Conservation (phyloP, 2,797 vertebrate genomes). For the Liasis olivaceus region DNA sequence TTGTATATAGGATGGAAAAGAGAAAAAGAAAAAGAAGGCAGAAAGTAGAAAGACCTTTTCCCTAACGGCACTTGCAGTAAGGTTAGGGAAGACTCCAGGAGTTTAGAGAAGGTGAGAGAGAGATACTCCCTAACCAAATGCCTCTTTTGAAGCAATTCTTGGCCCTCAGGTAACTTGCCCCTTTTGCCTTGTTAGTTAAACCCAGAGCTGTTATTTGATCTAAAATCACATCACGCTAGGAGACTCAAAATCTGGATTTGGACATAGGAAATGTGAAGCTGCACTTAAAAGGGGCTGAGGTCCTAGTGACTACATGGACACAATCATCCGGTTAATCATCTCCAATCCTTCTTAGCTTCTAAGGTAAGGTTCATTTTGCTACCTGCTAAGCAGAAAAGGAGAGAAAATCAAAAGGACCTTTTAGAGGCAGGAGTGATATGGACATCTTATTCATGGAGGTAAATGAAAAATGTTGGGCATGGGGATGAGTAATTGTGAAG, state of each 20-base stretch:
- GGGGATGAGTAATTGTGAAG: not conserved
- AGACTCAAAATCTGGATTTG: not conserved
- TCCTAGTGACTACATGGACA: not conserved
- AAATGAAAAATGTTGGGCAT: no score
- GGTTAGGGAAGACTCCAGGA: constrained; percentile 42
- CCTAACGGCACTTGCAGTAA: constrained; percentile 27
- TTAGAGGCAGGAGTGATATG: not conserved
- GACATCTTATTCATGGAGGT: not conserved
- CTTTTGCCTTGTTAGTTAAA: constrained; percentile 59
- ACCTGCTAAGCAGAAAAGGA: not conserved
- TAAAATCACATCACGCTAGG: constrained; percentile 43
- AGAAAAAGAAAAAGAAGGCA: not conserved
- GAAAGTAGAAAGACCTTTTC: not conserved
- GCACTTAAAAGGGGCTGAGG: not conserved
- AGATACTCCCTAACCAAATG: not conserved
- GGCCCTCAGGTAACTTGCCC: constrained; percentile 50
- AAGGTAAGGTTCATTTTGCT: not conserved
- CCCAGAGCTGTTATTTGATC: constrained; percentile 51
- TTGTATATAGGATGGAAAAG: not conserved
- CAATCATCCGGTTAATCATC: not conserved
- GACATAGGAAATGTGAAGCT: not conserved
- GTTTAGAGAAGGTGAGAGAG: constrained; percentile 57
- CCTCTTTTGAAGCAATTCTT: constrained; percentile 41
- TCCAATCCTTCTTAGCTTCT: not conserved
- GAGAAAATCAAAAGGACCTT: not conserved